Evolutionary conservation across 2,113 vertebrate species (phyloP), one percentile per base, ranked within the genome.

Genomic region (Pluvianellus socialis): DNA sequence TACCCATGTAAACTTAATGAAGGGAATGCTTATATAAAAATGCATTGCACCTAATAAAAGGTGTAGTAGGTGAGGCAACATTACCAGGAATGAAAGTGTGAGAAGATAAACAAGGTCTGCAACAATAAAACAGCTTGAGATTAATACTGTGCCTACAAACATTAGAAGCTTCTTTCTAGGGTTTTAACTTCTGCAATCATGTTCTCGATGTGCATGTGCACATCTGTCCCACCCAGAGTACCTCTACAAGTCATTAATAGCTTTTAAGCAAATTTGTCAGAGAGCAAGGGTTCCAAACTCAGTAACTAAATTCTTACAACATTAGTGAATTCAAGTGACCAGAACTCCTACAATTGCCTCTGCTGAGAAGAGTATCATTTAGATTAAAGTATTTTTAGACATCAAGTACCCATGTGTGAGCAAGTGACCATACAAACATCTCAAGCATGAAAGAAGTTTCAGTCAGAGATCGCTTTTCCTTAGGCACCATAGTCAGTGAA

Each of bases 381-480:
- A 42, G 35, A 55, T 50, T 12, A 67, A 56, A 22, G 3, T 40
- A 47, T 49, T 90, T 87, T 90, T 47, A 68, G 72, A 63, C 2
- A 3, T 20, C 45, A 67, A 74, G 18, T 35, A 65, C 27, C 66
- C 30, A 38, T 0, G 0, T n/a, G 19, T 1, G 2, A 2, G 14
- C 38, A 23, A 77, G 21, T 24, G 61, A 80, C 55, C 28, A 27
- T 12, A 15, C 26, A 49, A 86, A 68, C 7, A 65, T 22, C 33
- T 70, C 59, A 80, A 38, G 18, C 30, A 50, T 4, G 9, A 74
- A 71, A 89, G 90, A 70, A 16, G 28, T 45, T 86, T 65, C 26
- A 53, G 32, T 55, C 66, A 88, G 67, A 75, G 44, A 53, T 28
- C 61, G 40, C 12, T 92, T 40, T 70, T 86, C 35, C 33, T 66